Evolutionary conservation across 1,140 invertebrate species (phyloP), one percentile per base, ranked within the genome.

Genomic region (Mylabris phalerata): DNA sequence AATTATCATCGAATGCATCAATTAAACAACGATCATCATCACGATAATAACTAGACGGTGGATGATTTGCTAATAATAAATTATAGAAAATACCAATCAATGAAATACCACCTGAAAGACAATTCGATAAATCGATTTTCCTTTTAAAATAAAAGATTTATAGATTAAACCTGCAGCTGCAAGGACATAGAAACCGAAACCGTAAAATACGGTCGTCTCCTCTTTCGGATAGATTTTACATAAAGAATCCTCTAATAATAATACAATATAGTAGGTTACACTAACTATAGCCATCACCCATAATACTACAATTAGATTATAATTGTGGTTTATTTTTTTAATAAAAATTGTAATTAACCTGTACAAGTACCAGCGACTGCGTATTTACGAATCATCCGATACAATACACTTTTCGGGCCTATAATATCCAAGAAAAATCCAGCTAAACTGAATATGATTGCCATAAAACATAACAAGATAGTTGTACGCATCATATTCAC

Each of bases 61-160:
- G 32, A 71, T 75, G 61, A 64, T 77, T 13, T 75, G 77, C 48
- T 60, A 79, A 73, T 46, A 71, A 62, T 9, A 72, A 46, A n/a
- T 61, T 69, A 48, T 67, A 73, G 25, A 72, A 61, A 2, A 69
- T 68, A 13, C 69, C 70, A 27, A 69, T 51, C 19, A 69, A 56
- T 42, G 70, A 55, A 24, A 72, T 44, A 9, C 61, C 65, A 55
- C 71, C 72, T 32, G 32, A 5, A 32, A 32, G 19, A 32, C 32
- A 32, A 32, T 19, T 19, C 19, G 19, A 19, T 32, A 7, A 32
- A 32, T 5, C 32, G 4, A 7, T 32, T 32, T 32, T 32, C 32
- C 32, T 32, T 1, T 32, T 32, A 32, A 32, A 32, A 32, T 32
- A 32, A 3, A 32, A 7, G 32, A 32, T 5, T 32, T 32, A 5